phyloP scores from a whole-genome alignment of 2,113 vertebrate genomes.

The Marmota monax region DNA sequence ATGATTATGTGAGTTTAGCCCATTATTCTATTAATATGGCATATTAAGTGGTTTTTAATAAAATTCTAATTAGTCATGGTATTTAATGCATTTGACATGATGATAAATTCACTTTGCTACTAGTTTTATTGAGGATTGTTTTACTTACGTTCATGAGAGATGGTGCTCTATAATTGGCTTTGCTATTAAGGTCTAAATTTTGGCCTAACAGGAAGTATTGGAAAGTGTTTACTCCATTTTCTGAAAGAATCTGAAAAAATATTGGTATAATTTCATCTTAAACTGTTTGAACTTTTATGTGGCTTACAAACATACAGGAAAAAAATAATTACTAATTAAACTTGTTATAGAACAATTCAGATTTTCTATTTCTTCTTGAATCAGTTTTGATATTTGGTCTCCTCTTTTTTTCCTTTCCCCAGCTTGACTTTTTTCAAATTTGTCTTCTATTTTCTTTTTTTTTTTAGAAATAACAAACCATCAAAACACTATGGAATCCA shows the following conservation, averaged over 20 bases:
- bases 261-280: not conserved
- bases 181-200: not conserved
- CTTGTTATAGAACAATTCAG: not conserved
- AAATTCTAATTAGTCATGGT: not conserved
- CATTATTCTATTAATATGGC: constrained; percentile 6
- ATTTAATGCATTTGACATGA: not conserved
- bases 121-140: not conserved
- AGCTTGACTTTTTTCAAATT: not conserved
- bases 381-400: not conserved
- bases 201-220: not conserved
- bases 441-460: not conserved
- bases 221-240: not conserved
- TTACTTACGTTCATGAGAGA: not conserved
- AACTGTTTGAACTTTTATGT: not conserved
- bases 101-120: not conserved
- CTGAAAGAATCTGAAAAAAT: not conserved
- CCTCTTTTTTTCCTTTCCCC: not conserved
- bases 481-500: not conserved
- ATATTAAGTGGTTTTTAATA: not conserved
- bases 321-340: not conserved
- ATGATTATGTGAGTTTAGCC: not conserved
- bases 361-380: constrained; percentile 21
- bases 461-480: not conserved
- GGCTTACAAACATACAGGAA: not conserved
- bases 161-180: not conserved